phyloP scores from a whole-genome alignment of 2,113 vertebrate species.

The Calidris pugnax region DNA sequence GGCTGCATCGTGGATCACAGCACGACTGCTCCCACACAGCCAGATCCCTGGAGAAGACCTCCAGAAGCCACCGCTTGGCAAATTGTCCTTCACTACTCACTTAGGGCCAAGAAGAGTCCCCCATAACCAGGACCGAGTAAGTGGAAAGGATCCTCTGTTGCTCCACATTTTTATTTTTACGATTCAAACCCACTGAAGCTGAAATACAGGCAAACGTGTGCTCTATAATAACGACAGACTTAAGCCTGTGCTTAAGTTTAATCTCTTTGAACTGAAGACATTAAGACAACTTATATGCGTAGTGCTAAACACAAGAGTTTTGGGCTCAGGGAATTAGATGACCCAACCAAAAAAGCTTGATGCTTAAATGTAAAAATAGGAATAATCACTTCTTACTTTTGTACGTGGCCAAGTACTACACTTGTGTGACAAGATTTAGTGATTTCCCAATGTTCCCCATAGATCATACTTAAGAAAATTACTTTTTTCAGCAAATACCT shows the following conservation, averaged over 20 bases:
- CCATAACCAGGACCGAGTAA: accelerated
- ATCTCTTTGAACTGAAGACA: not conserved
- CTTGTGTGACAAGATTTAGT: not conserved
- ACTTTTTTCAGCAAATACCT: slow-evolving; percentile 24
- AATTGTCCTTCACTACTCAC: accelerated
- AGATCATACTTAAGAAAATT: slow-evolving; percentile 22
- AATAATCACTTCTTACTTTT: not conserved
- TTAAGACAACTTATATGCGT: accelerated
- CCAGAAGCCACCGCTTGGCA: accelerated
- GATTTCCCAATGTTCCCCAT: not conserved
- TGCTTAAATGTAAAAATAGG: not conserved
- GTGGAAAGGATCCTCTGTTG: accelerated
- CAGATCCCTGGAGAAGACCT: not conserved
- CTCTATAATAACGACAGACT: accelerated
- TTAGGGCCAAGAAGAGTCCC: no score
- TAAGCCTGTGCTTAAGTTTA: not conserved
- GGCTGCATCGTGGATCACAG: not conserved
- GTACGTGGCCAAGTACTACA: not conserved
- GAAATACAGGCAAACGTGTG: accelerated
- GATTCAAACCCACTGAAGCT: accelerated
- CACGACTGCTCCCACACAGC: not conserved
- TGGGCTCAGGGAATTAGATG: not conserved
- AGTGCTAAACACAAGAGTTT: not conserved
- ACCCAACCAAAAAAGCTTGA: not conserved
- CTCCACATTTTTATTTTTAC: no score